Base-by-base conservation (phyloP, 2,113 vertebrate species). In the Heterotis niloticus region DNA sequence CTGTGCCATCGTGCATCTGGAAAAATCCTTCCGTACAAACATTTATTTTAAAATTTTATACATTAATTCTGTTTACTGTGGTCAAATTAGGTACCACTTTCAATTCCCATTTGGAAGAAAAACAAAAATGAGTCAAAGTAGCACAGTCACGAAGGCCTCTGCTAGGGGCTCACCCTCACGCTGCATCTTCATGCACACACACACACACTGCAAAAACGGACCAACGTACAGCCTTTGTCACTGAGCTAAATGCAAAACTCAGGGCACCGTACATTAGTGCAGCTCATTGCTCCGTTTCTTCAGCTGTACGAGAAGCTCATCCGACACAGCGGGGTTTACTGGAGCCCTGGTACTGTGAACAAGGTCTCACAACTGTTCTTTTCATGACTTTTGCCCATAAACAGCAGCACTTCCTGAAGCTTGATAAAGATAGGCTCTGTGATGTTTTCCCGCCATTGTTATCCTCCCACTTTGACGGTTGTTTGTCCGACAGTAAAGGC, bases 321-420 rank as follows among this genome's bases (percentile, higher is more conserved):
- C 3, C 34, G 34, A 7, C 34, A 44, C 34, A 52, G 11, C 20
- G 23, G 68, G 52, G 20, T 52, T 54, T 52, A 44, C 0, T 29
- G 9, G 69, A n/a, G 69, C 1, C 2, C 3, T 44, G 34, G 34
- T 44, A 7, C 34, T 62, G 59, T 66, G 18, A 66, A n/a, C 23
- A 66, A 66, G 23, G 10, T 24, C 23, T 20, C 16, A 66, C 1
- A 66, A 23, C 73, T 20, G 18, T 34, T 75, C 24, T 56, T 62
- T 75, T 60, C 17, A 75, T 34, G 57, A 56, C 13, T 59, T 29
- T 26, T 44, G 56, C 57, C 59, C 29, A 74, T 34, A 73, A 74
- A 64, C 29, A 34, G 51, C 59, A 69, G 69, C 83, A 87, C 79
- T 84, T 89, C 86, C 86, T 87, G 81, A 85, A 85, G 83, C 75